Percentiles rank a stretch among this genome's conserved stretches.
Conservation (phyloP, 2,797 vertebrate species). For the Cirrhinus mrigala region DNA sequence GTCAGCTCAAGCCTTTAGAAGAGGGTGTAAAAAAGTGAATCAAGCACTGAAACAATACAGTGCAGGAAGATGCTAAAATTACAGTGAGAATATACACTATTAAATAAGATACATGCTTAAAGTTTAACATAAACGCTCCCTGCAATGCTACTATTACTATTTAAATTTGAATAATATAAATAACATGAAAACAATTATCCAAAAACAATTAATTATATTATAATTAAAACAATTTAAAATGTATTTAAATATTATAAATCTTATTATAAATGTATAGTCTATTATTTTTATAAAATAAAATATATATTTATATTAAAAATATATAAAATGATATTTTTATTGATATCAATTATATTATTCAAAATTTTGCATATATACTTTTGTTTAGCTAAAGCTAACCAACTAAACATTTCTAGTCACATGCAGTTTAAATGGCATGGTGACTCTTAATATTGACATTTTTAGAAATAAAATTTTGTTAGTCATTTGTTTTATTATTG, state of each 20-base stretch:
- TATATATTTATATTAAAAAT: too few relatives aligned
- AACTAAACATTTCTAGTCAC: neutral
- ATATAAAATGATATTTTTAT: neutral
- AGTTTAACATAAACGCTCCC: neutral
- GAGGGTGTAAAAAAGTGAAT: neutral
- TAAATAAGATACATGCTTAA: neutral
- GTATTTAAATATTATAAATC: too few relatives aligned
- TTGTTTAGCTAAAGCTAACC: neutral
- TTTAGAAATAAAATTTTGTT: neutral
- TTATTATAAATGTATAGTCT: too few relatives aligned
- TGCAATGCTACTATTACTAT: neutral
- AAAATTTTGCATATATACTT: neutral
- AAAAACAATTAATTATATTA: neutral
- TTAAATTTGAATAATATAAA: neutral
- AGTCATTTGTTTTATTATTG: neutral
- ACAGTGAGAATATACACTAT: neutral
- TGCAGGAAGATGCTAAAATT: constrained; percentile 1
- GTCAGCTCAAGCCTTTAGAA: constrained; percentile 46
- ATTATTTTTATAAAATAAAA: too few relatives aligned
- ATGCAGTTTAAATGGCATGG: neutral
- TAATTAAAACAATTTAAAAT: too few relatives aligned
- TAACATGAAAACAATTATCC: neutral
- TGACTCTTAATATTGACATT: neutral
- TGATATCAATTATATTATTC: neutral
- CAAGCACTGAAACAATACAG: neutral